A percentile compares a stretch with the other conserved stretches of the same genome.
Conservation (phyloP, 1,140 invertebrate genomes). For the Telenomus remus region DNA sequence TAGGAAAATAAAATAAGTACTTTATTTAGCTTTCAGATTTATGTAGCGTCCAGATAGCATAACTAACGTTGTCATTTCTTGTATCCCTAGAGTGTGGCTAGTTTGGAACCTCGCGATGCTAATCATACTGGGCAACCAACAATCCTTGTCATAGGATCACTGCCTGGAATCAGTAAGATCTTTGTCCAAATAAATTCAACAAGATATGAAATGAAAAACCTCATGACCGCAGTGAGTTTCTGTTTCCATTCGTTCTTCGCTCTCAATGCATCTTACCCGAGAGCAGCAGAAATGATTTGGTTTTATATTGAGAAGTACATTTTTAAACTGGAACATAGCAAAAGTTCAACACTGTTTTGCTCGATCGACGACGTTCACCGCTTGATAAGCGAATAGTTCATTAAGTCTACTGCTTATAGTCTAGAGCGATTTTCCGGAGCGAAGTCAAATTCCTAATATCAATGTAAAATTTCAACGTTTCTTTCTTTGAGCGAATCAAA, state of each 20-base stretch:
- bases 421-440: too few relatives aligned
- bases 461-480: too few relatives aligned
- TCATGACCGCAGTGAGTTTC: constrained; percentile 10
- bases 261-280: constrained; percentile 3
- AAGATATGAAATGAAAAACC: constrained; percentile 11
- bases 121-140: constrained; percentile 16
- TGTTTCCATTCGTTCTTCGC: constrained; percentile 12
- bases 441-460: too few relatives aligned
- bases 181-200: constrained; percentile 10
- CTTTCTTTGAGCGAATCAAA: too few relatives aligned
- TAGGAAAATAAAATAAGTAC: constrained; percentile 3
- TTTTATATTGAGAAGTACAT: neutral
- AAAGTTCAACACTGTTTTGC: neutral
- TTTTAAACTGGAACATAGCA: neutral
- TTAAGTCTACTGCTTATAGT: neutral
- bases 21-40: neutral
- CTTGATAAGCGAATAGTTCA: neutral
- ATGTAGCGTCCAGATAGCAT: too few relatives aligned
- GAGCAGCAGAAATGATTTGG: neutral
- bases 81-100: constrained; percentile 2
- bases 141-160: constrained; percentile 4
- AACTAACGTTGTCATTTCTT: neutral
- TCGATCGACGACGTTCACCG: constrained; percentile 1
- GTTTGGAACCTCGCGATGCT: constrained; percentile 4
- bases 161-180: constrained; percentile 2